Base-by-base conservation (phyloP, 2,888 invertebrate genomes). In the Pseudococcus longispinus region DNA sequence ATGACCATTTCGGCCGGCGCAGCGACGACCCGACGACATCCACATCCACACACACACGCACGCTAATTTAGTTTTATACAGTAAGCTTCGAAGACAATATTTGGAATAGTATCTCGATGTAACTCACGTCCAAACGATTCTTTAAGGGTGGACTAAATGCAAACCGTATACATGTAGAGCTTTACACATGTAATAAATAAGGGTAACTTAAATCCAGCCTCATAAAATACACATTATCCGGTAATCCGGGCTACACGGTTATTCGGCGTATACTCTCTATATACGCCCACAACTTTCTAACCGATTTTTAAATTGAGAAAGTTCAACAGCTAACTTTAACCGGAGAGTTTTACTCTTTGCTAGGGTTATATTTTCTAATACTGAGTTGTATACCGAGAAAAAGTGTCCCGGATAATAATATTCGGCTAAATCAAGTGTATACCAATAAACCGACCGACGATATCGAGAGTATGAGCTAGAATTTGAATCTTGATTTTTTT, bases 291-390 rank as follows among this genome's bases (percentile, higher is more conserved):
- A 70, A 70, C 85, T 74, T 74, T 85, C 85, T 77, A 77, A 86
- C 86, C 86, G 80, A 86, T 86, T 86, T 86, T 86, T 86, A 86
- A 86, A 86, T 86, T 86, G 86, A 86, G 86, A 86, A 86, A 86
- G 86, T 86, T 86, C 86, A 86, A 86, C 86, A 86, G 86, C 86
- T 86, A 86, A 86, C 86, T 86, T 77, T 86, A 44, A 18, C 86
- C 86, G 51, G 77, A 74, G 77, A 80, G 77, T 86, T 86, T 86
- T 51, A 77, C 51, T 51, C 55, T 77, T 86, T 74, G 74, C 46
- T 74, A 46, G 77, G 77, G 70, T 77, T 77, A 86, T 86, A 86
- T 86, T 86, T 86, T 86, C 86, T 86, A 86, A 86, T 86, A 86
- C 77, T 77, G 70, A 55, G 83, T 83, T 51, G 77, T 42, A 80